Evolutionary conservation across 23 tunicate genomes (phyloP).

Genomic region (Trididemnum miniatum): DNA sequence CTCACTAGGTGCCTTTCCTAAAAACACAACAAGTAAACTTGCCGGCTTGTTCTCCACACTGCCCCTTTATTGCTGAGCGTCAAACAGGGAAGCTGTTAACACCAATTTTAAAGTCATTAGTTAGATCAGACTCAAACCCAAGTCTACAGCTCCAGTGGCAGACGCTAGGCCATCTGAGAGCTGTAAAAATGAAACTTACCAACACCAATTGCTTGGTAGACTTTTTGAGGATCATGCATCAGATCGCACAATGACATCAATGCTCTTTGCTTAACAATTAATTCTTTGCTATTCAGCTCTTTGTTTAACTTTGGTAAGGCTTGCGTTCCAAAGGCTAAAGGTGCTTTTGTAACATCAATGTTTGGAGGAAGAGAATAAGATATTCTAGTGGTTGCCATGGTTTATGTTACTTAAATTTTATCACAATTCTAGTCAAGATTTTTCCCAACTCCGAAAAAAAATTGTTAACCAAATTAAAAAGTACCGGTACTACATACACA

Average conservation of each 20-base stretch:
- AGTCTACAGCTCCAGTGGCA: no score
- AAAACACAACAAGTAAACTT: no score
- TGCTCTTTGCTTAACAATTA: slow-evolving; percentile 75
- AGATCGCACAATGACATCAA: slow-evolving; percentile 79
- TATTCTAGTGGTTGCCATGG: slow-evolving; percentile 83
- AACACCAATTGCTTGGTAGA: slow-evolving; percentile 69
- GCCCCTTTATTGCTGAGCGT: no score
- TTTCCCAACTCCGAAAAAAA: no score
- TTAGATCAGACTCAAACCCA: no score
- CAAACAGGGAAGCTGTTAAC: no score
- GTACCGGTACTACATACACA: no score
- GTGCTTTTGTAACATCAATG: slow-evolving; percentile 85
- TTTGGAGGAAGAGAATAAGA: slow-evolving; percentile 73
- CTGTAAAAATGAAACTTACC: slow-evolving; percentile 29
- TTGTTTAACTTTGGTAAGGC: slow-evolving; percentile 83
- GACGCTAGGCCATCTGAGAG: neutral
- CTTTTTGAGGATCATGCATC: slow-evolving; percentile 87
- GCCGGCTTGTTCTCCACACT: no score
- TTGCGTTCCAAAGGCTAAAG: slow-evolving; percentile 78
- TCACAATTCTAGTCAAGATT: no score
- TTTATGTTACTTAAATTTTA: neutral
- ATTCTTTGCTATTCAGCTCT: slow-evolving; percentile 46
- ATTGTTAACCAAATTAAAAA: no score
- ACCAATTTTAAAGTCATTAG: no score
- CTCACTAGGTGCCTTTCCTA: no score